Conservation (phyloP, 2,797 vertebrate genomes). For the Sebastes ruberrimus region DNA sequence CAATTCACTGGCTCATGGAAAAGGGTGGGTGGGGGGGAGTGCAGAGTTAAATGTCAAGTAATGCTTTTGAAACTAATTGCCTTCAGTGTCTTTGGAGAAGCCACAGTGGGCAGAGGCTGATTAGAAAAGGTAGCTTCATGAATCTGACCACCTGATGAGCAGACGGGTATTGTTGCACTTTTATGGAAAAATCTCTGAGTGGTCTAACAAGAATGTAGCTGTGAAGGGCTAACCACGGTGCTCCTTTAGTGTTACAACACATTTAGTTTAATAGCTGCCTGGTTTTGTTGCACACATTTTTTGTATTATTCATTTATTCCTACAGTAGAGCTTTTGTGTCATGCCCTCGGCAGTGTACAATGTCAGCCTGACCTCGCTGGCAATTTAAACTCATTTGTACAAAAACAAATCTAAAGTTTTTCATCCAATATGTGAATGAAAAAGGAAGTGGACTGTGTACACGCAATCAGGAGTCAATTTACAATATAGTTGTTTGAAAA, state of each 20-base stretch:
- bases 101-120: constrained; percentile 53
- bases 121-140: constrained; percentile 62
- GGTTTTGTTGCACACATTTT: background rate
- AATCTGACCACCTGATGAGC: constrained; percentile 64
- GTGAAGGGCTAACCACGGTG: background rate
- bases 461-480: background rate
- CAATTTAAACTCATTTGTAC: background rate
- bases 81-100: constrained; percentile 72
- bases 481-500: background rate
- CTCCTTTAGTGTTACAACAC: constrained; percentile 7
- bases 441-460: background rate
- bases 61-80: constrained; percentile 82
- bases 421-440: background rate
- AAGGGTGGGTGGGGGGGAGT: constrained; percentile 27
- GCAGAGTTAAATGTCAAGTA: constrained; percentile 82
- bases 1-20: constrained; percentile 71
- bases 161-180: constrained; percentile 35
- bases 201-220: constrained; percentile 21
- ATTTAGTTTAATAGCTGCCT: constrained; percentile 5
- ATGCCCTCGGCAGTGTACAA: background rate
- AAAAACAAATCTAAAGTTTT: background rate
- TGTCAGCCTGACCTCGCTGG: background rate
- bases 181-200: constrained; percentile 12
- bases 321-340: background rate
- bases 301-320: background rate